Evolutionary conservation across 2,113 vertebrate genomes (phyloP).

Genomic region (Scartelaos histophorus): DNA sequence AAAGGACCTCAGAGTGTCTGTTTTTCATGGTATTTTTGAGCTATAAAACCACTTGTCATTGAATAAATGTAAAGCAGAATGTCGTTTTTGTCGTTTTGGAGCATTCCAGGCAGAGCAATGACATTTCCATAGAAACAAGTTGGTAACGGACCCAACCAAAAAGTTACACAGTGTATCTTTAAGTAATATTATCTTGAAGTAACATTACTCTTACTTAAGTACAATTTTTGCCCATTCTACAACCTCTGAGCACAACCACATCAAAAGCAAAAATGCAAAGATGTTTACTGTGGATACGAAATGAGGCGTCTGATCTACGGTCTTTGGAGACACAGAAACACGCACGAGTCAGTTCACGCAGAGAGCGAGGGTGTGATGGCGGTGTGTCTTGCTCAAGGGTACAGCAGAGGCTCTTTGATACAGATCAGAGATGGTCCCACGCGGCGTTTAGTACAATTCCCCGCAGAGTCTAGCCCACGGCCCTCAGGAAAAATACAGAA

Average conservation of each 20-base stretch:
- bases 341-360: conserved; percentile 36
- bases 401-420: conserved; percentile 44
- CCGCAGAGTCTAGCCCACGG: conserved; percentile 1
- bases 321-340: conserved; percentile 38
- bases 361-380: conserved; percentile 4
- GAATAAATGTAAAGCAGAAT: no score
- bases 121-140: no score
- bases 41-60: no score
- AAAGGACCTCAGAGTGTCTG: no score
- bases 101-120: no score
- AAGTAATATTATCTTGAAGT: no score
- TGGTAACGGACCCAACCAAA: no score
- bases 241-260: not conserved
- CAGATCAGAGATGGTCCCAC: conserved; percentile 38
- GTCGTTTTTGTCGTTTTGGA: no score
- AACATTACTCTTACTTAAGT: no score
- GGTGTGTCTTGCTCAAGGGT: conserved; percentile 41
- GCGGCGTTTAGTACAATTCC: conserved; percentile 35
- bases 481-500: not conserved
- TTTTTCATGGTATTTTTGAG: no score
- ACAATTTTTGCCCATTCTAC: no score
- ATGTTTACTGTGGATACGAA: conserved; percentile 14
- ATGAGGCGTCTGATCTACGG: conserved; percentile 36
- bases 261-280: not conserved
- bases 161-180: no score